phyloP scores from a whole-genome alignment of 2,797 vertebrate genomes.

The Dallia pectoralis region DNA sequence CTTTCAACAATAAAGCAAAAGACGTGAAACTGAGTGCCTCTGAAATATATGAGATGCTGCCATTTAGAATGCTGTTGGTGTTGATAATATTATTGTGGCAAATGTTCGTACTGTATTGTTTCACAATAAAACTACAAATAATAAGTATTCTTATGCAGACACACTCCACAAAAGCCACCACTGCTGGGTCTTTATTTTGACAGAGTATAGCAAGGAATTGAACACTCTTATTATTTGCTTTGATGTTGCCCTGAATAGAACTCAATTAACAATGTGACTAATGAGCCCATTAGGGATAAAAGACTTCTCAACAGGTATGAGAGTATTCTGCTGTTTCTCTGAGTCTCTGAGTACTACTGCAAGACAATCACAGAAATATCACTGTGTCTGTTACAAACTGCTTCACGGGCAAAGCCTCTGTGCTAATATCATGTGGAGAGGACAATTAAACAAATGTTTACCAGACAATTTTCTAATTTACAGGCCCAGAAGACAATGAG shows the following conservation, averaged over 20 bases:
- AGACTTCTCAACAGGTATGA: slow-evolving; percentile 84
- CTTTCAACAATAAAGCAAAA: slow-evolving; percentile 24
- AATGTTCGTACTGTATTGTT: slow-evolving; percentile 37
- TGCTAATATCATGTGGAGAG: slow-evolving; percentile 63
- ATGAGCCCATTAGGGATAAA: slow-evolving; percentile 83
- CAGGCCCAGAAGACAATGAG: slow-evolving; percentile 25
- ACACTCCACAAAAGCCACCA: slow-evolving; percentile 54
- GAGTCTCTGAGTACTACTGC: slow-evolving; percentile 71
- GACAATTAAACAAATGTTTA: slow-evolving; percentile 68
- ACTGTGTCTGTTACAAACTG: slow-evolving; percentile 61
- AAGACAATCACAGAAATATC: slow-evolving; percentile 73
- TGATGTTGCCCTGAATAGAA: slow-evolving; percentile 80
- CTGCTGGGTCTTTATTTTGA: slow-evolving; percentile 64
- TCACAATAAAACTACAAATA: slow-evolving; percentile 41
- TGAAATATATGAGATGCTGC: slow-evolving; percentile 35
- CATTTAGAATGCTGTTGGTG: slow-evolving; percentile 35
- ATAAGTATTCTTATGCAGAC: slow-evolving; percentile 49
- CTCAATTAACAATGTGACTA: slow-evolving; percentile 82
- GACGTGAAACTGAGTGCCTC: slow-evolving; percentile 32
- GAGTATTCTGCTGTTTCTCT: slow-evolving; percentile 75
- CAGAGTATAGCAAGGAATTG: slow-evolving; percentile 63
- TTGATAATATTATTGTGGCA: slow-evolving; percentile 38
- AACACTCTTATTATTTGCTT: slow-evolving; percentile 73
- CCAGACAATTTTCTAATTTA: slow-evolving; percentile 37
- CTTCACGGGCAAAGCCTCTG: slow-evolving; percentile 73